These are phyloP conservation scores for Acleris holmiana DNA, from an alignment of 2,888 invertebrate species.

Conservation along the genomic window DNA sequence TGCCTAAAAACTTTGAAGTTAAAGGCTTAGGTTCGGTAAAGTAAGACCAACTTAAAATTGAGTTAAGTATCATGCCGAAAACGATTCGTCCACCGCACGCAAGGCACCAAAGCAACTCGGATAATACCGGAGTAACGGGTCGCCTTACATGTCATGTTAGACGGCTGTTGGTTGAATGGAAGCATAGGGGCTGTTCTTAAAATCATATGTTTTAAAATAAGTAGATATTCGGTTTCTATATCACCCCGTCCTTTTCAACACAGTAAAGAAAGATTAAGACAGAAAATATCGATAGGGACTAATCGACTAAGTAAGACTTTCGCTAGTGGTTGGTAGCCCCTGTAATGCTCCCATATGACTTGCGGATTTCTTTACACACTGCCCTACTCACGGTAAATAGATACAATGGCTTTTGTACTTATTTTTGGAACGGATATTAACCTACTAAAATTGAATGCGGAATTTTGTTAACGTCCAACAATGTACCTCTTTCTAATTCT, in stretches of 20 bases:
- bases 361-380: constrained; percentile 42
- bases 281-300: too few species aligned
- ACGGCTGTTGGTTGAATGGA: constrained; percentile 5
- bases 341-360: constrained; percentile 23
- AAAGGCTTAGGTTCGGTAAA: neutral
- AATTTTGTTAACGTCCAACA: neutral
- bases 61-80: constrained; percentile 13
- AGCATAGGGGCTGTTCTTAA: too few species aligned
- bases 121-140: neutral
- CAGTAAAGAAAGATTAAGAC: too few species aligned
- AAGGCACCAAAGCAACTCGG: neutral
- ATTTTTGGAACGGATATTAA: constrained; percentile 15
- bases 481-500: constrained; percentile 1
- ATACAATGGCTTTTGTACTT: constrained; percentile 50
- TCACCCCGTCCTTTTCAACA: too few species aligned
- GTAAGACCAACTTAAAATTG: constrained; percentile 15
- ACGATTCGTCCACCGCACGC: constrained; percentile 8
- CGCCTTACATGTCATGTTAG: constrained; percentile 11
- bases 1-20: constrained; percentile 6
- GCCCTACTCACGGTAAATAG: constrained; percentile 56
- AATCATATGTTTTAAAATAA: too few species aligned
- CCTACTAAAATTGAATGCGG: neutral
- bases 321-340: neutral
- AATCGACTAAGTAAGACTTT: too few species aligned
- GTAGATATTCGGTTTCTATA: too few species aligned